Base-by-base conservation (phyloP, 1,140 invertebrate species). In the Bombus vancouverensis region DNA sequence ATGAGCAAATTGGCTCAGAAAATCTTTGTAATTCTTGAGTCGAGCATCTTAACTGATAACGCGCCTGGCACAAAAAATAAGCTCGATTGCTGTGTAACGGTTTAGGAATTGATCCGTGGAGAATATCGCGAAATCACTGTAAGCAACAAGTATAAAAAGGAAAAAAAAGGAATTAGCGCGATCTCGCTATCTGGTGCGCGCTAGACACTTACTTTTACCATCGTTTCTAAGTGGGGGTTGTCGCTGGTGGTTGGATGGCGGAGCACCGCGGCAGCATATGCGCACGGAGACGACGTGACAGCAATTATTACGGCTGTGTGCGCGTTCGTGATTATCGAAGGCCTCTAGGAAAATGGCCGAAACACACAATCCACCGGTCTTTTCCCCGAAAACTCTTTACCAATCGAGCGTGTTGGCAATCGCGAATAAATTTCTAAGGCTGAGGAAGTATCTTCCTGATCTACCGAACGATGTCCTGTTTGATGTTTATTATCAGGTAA, bases 401-500 rank as follows among this genome's bases (percentile, higher is more conserved):
- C 94, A 96, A 75, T 91, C 96, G 92, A 96, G 96, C 89, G 93
- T 96, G 71, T 94, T 94, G 42, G 95, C 94, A 89, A 94, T 96
- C 86, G 95, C 92, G 9, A 83, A 92, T 39, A 89, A 92, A 53
- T 94, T 94, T 89, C 68, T 87, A 70, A 71, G 53, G 44, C 92
- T 92, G 68, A 94, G 92, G 73, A 90, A 92, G 42, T 87, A 92
- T 84, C 74, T 95, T 62, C 74, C 79, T 76, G 92, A 93, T 89
- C 89, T 97, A 74, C 96, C 96, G 74, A 96, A 96, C 81, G 96
- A 94, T 93, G 95, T 96, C 89, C 93, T 96, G 71, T 96, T 97
- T 93, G 97, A 97, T 95, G 94, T 97, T 88, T 97, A 96, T 92
- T 96, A 96, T 93, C 96, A 96, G 96, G 96, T 97, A 94, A 96